Evolutionary conservation across 2,797 vertebrate species (phyloP).

Genomic region (Oryzias sinensis): DNA sequence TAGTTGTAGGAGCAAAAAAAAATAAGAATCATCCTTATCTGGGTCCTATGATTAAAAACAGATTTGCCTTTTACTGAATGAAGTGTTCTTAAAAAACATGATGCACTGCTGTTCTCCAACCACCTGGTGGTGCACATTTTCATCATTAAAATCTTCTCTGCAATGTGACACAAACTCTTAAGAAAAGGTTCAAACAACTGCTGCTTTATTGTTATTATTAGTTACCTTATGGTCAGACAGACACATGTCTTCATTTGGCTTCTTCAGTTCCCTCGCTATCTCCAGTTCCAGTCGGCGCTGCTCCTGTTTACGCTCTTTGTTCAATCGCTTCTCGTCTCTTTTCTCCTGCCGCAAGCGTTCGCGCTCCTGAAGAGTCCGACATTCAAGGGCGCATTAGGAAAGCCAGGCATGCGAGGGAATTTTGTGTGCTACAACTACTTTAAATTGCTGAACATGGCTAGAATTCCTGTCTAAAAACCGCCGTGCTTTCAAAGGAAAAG

Average conservation of each 20-base stretch:
- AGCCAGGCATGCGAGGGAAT: constrained; percentile 25
- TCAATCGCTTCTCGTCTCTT: constrained; percentile 95
- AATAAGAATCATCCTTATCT: constrained; percentile 5
- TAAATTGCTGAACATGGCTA: constrained; percentile 73
- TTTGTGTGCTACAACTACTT: constrained; percentile 55
- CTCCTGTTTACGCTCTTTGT: constrained; percentile 97
- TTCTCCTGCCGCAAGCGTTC: constrained; percentile 98
- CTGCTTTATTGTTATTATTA: background rate
- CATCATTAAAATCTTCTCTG: constrained; percentile 29
- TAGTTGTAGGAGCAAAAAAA: background rate
- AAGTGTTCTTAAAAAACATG: background rate
- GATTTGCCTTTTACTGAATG: constrained; percentile 13
- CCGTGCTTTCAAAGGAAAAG: constrained; percentile 70
- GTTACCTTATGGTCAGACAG: constrained; percentile 97
- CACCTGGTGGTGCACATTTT: constrained; percentile 62
- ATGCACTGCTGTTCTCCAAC: constrained; percentile 43
- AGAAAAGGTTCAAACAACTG: constrained; percentile 14
- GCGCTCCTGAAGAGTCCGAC: constrained; percentile 84
- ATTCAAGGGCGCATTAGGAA: constrained; percentile 60
- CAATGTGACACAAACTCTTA: constrained; percentile 21
- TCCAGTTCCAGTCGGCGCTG: constrained; percentile 93
- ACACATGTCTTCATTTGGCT: constrained; percentile 99
- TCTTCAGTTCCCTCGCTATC: constrained; percentile 96
- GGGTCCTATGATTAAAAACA: constrained; percentile 8
- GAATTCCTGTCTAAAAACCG: constrained; percentile 68